These are phyloP conservation scores for Cremastinae sp. DNA, from an alignment of 2,888 invertebrate species.

Conservation along the genomic window DNA sequence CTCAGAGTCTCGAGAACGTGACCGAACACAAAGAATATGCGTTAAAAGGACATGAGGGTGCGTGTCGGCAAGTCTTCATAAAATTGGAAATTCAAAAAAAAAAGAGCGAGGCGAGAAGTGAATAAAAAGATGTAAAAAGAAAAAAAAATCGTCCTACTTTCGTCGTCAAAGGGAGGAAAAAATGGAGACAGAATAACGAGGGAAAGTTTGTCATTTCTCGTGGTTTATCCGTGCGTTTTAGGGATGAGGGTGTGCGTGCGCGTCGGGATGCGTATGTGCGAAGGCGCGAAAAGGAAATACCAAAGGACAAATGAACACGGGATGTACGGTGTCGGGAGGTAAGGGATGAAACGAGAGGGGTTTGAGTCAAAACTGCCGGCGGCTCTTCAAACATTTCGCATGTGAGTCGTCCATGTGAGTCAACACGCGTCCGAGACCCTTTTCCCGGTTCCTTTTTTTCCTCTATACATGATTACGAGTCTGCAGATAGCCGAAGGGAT, in stretches of 20 bases:
- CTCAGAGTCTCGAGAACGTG: neutral
- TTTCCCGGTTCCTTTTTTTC: conserved; percentile 24
- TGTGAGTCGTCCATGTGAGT: conserved; percentile 44
- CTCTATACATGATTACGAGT: conserved; percentile 33
- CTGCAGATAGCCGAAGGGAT: conserved; percentile 18
- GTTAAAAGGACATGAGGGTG: neutral
- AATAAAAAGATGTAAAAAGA: neutral
- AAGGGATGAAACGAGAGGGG: conserved; percentile 34
- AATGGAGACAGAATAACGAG: conserved; percentile 16
- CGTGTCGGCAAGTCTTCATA: conserved; percentile 1
- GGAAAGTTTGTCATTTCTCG: neutral
- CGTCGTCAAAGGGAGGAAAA: conserved; percentile 1
- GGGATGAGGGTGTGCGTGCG: neutral
- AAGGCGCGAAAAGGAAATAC: conserved; percentile 3
- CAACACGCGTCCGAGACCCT: conserved; percentile 24
- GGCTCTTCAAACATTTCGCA: conserved; percentile 39
- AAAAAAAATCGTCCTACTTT: neutral
- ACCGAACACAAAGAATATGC: neutral
- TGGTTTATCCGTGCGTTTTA: neutral
- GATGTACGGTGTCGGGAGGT: conserved; percentile 11
- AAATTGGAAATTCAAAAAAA: conserved; percentile 26
- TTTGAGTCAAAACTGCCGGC: conserved; percentile 20
- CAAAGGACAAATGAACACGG: conserved; percentile 24
- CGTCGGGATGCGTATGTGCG: neutral
- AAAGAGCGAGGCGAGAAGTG: neutral